Percentiles rank a stretch among this genome's conserved stretches.
Conservation (phyloP, 30 jellyfish, hydroid and myxozoan genomes). For the Hydractinia echinata region DNA sequence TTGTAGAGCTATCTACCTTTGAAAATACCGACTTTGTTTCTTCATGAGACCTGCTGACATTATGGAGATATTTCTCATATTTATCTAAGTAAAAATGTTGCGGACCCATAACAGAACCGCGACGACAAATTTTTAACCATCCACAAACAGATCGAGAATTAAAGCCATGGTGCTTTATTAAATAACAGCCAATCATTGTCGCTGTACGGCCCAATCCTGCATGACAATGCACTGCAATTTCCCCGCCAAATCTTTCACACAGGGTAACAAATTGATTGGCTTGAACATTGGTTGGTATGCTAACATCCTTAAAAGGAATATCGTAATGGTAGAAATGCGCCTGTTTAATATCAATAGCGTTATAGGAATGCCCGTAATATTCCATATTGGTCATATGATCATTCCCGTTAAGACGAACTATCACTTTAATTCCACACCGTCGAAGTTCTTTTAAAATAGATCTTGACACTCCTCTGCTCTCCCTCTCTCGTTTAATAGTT, state of each 20-base stretch:
- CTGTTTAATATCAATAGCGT: constrained; percentile 46
- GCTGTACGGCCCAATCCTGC: constrained; percentile 97
- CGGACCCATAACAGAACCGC: constrained; percentile 89
- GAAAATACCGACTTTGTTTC: not conserved
- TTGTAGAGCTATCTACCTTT: not conserved
- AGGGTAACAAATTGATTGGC: constrained; percentile 44
- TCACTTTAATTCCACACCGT: constrained; percentile 36
- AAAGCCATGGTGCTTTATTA: constrained; percentile 60
- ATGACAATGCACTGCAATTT: constrained; percentile 85
- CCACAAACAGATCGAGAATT: constrained; percentile 82
- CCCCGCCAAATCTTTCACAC: constrained; percentile 44
- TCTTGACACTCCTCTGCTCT: constrained; percentile 28
- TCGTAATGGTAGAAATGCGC: constrained; percentile 52
- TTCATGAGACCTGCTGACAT: not conserved
- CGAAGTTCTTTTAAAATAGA: constrained; percentile 42
- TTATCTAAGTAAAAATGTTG: constrained; percentile 74
- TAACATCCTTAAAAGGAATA: constrained; percentile 69
- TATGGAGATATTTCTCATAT: constrained; percentile 16
- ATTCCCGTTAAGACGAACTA: constrained; percentile 59
- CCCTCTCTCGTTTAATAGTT: constrained; percentile 31
- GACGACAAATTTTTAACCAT: constrained; percentile 83
- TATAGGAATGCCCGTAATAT: constrained; percentile 59
- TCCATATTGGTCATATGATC: constrained; percentile 39
- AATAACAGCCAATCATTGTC: constrained; percentile 68
- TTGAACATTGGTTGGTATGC: constrained; percentile 59